Percentiles rank a stretch among this genome's conserved stretches.
Evolutionary conservation across 53 echinoderm and acorn worm genomes (phyloP).

Genomic region (Paracentrotus lividus): DNA sequence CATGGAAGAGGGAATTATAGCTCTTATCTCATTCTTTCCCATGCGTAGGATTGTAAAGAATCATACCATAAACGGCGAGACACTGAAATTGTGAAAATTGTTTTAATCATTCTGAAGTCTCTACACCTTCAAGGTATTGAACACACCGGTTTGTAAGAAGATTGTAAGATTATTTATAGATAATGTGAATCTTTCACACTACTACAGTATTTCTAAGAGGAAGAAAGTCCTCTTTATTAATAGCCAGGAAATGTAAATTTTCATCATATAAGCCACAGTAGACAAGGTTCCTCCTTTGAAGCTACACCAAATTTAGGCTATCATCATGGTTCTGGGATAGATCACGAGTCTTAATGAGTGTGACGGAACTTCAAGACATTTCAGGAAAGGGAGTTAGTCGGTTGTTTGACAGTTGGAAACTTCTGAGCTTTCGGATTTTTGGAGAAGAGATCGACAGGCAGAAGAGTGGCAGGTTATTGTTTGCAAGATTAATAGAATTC

Average conservation of each 20-base stretch:
- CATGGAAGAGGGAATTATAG: neutral
- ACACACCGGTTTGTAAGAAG: neutral
- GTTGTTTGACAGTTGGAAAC: neutral
- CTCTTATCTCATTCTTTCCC: neutral
- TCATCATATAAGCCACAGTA: too few relatives aligned
- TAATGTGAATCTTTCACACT: neutral
- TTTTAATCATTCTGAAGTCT: neutral
- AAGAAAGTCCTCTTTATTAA: neutral
- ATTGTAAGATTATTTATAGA: neutral
- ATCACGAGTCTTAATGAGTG: neutral
- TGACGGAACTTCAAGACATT: neutral
- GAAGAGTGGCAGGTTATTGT: neutral
- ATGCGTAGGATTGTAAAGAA: neutral
- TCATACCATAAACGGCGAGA: slow-evolving; percentile 33
- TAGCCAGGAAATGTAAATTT: neutral
- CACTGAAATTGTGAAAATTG: slow-evolving; percentile 3
- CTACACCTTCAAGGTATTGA: neutral
- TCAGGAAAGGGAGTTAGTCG: neutral
- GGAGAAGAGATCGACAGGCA: neutral
- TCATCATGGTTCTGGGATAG: neutral
- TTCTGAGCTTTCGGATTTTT: neutral
- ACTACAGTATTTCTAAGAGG: slow-evolving; percentile 17
- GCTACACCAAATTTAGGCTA: neutral
- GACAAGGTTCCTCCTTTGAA: slow-evolving; percentile 14
- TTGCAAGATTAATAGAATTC: neutral